phyloP scores from a whole-genome alignment of 92 coral and sea anemone species.

The Epizoanthus stellaris region DNA sequence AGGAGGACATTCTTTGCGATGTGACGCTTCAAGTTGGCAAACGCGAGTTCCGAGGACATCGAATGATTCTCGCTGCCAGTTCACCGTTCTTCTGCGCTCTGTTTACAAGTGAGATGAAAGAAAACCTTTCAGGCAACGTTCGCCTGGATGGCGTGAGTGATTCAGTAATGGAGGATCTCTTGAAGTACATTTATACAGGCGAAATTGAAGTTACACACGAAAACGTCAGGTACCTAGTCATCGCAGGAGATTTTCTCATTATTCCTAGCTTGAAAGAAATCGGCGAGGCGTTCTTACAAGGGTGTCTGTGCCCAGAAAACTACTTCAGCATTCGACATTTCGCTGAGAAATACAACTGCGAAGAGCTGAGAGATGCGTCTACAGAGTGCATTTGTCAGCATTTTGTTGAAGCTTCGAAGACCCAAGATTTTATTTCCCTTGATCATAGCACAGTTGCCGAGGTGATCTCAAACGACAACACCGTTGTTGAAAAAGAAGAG shows the following conservation, averaged over 20 bases:
- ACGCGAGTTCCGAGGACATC: constrained; percentile 68
- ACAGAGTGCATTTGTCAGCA: constrained; percentile 52
- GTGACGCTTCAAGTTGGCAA: constrained; percentile 67
- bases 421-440: constrained; percentile 54
- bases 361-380: constrained; percentile 53
- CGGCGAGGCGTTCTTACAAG: constrained; percentile 53
- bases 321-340: constrained; percentile 58
- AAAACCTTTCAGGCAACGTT: constrained; percentile 34
- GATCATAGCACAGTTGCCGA: constrained; percentile 42
- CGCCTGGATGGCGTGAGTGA: constrained; percentile 61
- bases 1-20: constrained; percentile 63
- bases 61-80: constrained; percentile 72
- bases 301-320: constrained; percentile 51
- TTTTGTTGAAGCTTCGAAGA: constrained; percentile 58
- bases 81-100: constrained; percentile 75
- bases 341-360: constrained; percentile 61
- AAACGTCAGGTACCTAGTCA: constrained; percentile 67
- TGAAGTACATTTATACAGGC: constrained; percentile 80
- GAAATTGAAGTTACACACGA: constrained; percentile 54
- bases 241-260: constrained; percentile 68
- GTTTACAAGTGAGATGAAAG: constrained; percentile 69
- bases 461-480: constrained; percentile 63
- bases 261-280: constrained; percentile 62
- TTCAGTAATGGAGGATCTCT: constrained; percentile 45
- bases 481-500: constrained; percentile 66